These are phyloP conservation scores for Lepisosteus osseus DNA, from an alignment of 2,113 vertebrate genomes.

Conservation along the genomic window DNA sequence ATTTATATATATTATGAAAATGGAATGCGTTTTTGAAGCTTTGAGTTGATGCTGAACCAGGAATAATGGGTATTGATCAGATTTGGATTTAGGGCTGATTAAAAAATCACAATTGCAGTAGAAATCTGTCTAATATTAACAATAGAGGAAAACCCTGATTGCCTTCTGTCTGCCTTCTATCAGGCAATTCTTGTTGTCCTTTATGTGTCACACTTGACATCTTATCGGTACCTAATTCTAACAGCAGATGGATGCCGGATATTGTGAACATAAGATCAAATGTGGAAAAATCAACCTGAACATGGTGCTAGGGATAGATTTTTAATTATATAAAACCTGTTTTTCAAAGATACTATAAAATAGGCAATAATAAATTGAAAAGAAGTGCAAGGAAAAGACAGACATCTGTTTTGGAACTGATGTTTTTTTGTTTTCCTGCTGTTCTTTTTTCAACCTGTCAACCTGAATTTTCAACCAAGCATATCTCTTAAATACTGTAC, in stretches of 20 bases:
- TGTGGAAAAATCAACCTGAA: constrained; percentile 21
- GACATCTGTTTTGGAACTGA: constrained; percentile 5
- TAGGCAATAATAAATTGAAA: constrained; percentile 19
- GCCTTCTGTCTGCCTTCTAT: constrained; percentile 40
- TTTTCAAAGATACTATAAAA: constrained; percentile 6
- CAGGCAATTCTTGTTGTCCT: constrained; percentile 57
- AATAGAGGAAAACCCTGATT: constrained; percentile 13
- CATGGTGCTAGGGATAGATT: neutral
- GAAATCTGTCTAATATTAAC: constrained; percentile 24
- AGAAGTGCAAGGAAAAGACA: constrained; percentile 9
- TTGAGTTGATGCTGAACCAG: neutral
- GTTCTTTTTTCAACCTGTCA: neutral
- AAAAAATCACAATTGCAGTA: constrained; percentile 10
- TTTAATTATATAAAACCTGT: constrained; percentile 33
- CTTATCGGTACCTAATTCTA: constrained; percentile 44
- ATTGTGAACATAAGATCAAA: constrained; percentile 38
- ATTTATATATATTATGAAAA: no score
- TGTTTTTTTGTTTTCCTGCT: neutral
- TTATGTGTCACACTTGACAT: constrained; percentile 43
- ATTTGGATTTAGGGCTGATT: constrained; percentile 11
- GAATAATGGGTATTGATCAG: constrained; percentile 1
- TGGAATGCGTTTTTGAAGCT: no score
- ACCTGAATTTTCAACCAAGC: no score
- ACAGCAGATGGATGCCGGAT: constrained; percentile 36
- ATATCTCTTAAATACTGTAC: no score